Conservation (phyloP, 2,888 invertebrate genomes). For the Scrobipalpa costella region DNA sequence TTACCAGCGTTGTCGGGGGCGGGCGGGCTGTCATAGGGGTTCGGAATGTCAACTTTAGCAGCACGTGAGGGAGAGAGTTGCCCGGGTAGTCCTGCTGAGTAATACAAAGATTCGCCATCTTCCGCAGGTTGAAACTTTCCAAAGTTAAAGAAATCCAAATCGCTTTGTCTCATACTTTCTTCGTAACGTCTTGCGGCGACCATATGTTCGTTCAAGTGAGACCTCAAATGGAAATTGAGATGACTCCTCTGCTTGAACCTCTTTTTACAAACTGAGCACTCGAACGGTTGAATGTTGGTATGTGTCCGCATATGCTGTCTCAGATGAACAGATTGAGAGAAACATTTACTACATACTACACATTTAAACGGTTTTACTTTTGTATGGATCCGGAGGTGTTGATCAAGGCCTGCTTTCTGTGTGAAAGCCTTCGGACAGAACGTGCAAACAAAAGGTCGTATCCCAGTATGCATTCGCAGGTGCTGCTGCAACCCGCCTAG, state of each 20-base stretch:
- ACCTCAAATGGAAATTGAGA: slow-evolving; percentile 73
- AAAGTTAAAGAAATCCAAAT: slow-evolving; percentile 60
- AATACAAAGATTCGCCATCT: slow-evolving; percentile 68
- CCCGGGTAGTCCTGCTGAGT: too few relatives aligned
- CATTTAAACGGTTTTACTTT: slow-evolving; percentile 75
- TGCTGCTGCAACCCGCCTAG: slow-evolving; percentile 74
- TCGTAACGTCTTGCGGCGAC: neutral
- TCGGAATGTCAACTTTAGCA: too few relatives aligned
- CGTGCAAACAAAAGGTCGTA: slow-evolving; percentile 68
- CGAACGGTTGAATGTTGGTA: slow-evolving; percentile 75
- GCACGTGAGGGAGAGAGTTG: slow-evolving; percentile 44
- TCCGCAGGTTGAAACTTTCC: slow-evolving; percentile 65
- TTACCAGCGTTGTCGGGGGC: neutral
- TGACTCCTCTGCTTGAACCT: slow-evolving; percentile 76
- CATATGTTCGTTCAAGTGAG: slow-evolving; percentile 49
- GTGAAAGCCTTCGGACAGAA: slow-evolving; percentile 73
- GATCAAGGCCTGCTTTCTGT: slow-evolving; percentile 74
- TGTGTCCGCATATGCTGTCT: slow-evolving; percentile 77
- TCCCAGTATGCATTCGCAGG: slow-evolving; percentile 73
- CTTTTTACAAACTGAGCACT: slow-evolving; percentile 64
- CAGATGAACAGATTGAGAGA: slow-evolving; percentile 75
- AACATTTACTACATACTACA: slow-evolving; percentile 70
- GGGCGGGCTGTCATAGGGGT: neutral
- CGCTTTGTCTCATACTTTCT: slow-evolving; percentile 46
- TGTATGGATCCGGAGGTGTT: slow-evolving; percentile 73